A percentile compares a stretch with the other conserved stretches of the same genome.
Evolutionary conservation across 2,888 invertebrate species (phyloP).

Genomic region (Pocota personata): DNA sequence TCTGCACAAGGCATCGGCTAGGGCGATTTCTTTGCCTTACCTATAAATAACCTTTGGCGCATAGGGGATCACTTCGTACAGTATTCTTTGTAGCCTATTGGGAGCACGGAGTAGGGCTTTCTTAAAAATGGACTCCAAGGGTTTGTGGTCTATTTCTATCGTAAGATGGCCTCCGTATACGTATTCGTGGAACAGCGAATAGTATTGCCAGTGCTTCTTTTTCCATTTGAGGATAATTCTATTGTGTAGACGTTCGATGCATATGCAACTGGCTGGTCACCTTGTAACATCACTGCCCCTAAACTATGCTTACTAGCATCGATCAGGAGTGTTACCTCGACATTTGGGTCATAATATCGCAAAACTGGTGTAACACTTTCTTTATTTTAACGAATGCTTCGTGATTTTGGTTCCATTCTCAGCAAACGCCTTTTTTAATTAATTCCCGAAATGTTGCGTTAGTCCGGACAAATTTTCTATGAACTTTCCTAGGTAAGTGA

Average conservation of each 20-base stretch:
- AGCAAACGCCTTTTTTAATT: too few relatives aligned
- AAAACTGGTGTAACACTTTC: constrained; percentile 71
- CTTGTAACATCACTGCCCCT: constrained; percentile 78
- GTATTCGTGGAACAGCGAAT: constrained; percentile 75
- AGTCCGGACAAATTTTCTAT: neutral
- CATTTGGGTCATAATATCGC: constrained; percentile 75
- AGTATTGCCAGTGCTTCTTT: neutral
- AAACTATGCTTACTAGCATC: constrained; percentile 69
- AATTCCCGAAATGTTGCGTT: neutral
- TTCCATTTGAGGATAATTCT: constrained; percentile 50
- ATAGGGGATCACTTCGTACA: neutral
- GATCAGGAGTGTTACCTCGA: constrained; percentile 74
- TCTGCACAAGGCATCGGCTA: constrained; percentile 13
- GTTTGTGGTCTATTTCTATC: constrained; percentile 74
- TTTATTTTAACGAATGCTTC: constrained; percentile 52
- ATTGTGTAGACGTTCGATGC: constrained; percentile 75
- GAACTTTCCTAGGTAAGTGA: neutral
- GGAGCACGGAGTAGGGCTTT: constrained; percentile 65
- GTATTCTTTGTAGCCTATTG: constrained; percentile 74
- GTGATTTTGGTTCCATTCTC: constrained; percentile 38
- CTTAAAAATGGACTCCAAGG: constrained; percentile 71
- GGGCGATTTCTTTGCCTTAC: neutral
- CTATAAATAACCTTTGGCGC: neutral
- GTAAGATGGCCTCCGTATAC: constrained; percentile 51
- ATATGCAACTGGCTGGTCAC: constrained; percentile 78